These are phyloP conservation scores for Capitulum mitella DNA, from an alignment of 2,888 invertebrate species.

Conservation along the genomic window DNA sequence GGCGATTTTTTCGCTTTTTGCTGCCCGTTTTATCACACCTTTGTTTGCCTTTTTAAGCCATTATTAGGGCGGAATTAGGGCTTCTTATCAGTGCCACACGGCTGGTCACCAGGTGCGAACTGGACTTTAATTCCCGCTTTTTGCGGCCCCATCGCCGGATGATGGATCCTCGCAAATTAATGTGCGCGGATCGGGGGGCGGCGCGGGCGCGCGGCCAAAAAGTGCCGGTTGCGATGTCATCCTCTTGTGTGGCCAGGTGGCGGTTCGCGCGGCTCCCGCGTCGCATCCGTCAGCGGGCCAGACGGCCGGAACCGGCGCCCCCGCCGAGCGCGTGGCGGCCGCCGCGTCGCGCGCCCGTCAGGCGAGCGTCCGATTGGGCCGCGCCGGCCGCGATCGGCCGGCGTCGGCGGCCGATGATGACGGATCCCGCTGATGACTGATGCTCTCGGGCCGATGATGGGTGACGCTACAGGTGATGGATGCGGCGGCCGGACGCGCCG, in stretches of 20 bases:
- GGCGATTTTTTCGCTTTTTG: background rate
- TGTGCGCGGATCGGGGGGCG: background rate
- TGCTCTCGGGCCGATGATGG: too few relatives aligned
- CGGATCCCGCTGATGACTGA: too few relatives aligned
- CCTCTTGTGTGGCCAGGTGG: conserved; percentile 5
- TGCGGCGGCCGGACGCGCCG: too few relatives aligned
- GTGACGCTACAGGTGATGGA: too few relatives aligned
- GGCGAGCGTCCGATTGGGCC: background rate
- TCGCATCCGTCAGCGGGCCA: conserved; percentile 8
- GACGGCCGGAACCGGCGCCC: background rate
- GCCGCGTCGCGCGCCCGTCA: background rate
- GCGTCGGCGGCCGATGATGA: too few relatives aligned
- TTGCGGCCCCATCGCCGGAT: background rate
- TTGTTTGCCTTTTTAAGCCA: conserved; percentile 21
- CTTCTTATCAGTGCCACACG: conserved; percentile 11
- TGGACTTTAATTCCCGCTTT: conserved; percentile 22
- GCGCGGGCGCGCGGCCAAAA: conserved; percentile 10
- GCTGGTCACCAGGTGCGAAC: conserved; percentile 15
- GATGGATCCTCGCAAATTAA: conserved; percentile 23
- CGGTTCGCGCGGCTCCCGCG: background rate
- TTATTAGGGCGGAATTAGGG: background rate
- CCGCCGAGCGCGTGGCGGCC: background rate
- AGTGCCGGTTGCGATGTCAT: conserved; percentile 11
- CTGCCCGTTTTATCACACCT: conserved; percentile 4
- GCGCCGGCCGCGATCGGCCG: background rate